Conservation (phyloP, 2,888 invertebrate species). For the Rhingia rostrata region DNA sequence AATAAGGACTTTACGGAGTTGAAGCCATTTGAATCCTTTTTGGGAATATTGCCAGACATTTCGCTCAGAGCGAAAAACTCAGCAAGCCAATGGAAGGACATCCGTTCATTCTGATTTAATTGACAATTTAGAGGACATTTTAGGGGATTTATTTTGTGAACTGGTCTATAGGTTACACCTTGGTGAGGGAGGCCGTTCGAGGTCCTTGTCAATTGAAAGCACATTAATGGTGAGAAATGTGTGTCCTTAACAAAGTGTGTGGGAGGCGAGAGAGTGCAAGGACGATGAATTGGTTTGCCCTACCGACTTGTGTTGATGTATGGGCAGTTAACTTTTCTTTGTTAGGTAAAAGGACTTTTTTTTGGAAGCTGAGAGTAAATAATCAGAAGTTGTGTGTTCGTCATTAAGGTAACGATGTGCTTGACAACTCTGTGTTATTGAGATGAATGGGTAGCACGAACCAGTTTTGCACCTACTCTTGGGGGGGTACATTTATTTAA, state of each 20-base stretch:
- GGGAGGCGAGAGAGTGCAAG: not conserved
- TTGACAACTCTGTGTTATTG: conserved; percentile 36
- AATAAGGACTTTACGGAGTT: conserved; percentile 32
- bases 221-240: conserved; percentile 58
- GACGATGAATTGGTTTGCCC: not conserved
- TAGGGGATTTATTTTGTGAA: conserved; percentile 26
- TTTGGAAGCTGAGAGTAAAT: conserved; percentile 10
- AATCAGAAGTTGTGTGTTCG: not conserved
- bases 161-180: conserved; percentile 1
- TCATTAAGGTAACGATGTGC: not conserved
- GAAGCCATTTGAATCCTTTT: conserved; percentile 28
- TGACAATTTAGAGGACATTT: conserved; percentile 51
- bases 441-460: conserved; percentile 6
- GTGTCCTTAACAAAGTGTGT: conserved; percentile 1
- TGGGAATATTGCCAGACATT: conserved; percentile 39
- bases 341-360: conserved; percentile 5
- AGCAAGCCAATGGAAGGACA: conserved; percentile 18
- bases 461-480: not conserved
- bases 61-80: not conserved
- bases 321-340: conserved; percentile 22
- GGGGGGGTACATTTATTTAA: not conserved
- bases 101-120: conserved; percentile 29
- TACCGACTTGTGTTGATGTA: conserved; percentile 34
- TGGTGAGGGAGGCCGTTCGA: not conserved
- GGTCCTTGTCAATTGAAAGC: conserved; percentile 47